Base-by-base conservation (phyloP, 2,888 invertebrate species). In the Megastigmus dorsalis region DNA sequence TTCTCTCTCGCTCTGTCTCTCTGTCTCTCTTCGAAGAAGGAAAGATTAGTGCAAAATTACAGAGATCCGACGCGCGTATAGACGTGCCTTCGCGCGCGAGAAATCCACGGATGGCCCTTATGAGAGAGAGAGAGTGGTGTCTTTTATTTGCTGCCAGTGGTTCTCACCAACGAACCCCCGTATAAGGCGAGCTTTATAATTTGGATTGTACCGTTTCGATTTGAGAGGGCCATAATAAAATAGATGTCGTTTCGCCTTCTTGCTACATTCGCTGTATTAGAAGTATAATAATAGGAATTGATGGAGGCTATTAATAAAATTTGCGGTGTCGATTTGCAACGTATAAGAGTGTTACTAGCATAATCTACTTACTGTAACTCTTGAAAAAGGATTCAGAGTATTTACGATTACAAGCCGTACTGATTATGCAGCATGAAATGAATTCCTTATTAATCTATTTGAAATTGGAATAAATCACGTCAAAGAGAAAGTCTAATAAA, bases 1-100 rank as follows among this genome's bases (percentile, higher is more conserved):
- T 83, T 83, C 82, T 84, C 23, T n/a, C n/a, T n/a, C n/a, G n/a
- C 26, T 30, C 41, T 55, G 4, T 20, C 4, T 33, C 26, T 26
- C 41, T 26, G 1, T 43, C 81, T 81, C 79, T 75, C 76, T 72
- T 80, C 78, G 77, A 63, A 77, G 78, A 76, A 18, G 28, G 62
- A 62, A 80, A 81, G 84, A 86, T 86, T 85, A 86, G 85, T 79
- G 80, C 80, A 79, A 84, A 85, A 86, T 86, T 86, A 85, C 84
- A 83, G 82, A 82, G 83, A 79, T 75, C 77, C 77, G 74, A 71
- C 15, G 28, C 18, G 26, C 15, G 3, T 77, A n/a, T n/a, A 80
- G 79, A 84, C 84, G 84, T 84, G 83, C 83, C 77, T n/a, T 68
- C 76, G 77, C 72, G 75, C 67, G 43, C n/a, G 26, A 36, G n/a